Conservation (phyloP, 35 echinoderm and acorn worm genomes). For the Heliocidaris erythrogramma region DNA sequence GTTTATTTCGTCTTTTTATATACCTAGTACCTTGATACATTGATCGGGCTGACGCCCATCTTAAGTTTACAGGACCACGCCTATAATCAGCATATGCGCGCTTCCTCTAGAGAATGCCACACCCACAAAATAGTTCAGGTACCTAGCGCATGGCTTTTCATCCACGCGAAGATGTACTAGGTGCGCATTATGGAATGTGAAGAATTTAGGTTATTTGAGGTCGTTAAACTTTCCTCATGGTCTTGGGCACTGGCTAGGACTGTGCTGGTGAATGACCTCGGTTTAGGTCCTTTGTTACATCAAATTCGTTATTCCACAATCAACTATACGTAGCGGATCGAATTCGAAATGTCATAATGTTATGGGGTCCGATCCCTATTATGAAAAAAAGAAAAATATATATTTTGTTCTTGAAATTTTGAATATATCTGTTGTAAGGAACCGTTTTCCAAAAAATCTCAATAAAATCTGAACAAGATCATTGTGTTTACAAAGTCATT, state of each 20-base stretch:
- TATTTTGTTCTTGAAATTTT: no score
- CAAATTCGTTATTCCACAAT: no score
- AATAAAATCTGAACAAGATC: no score
- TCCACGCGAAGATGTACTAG: neutral
- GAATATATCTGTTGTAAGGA: no score
- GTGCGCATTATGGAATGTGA: neutral
- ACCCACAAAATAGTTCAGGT: neutral
- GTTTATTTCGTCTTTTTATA: no score
- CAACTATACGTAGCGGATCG: no score
- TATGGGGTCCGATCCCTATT: no score
- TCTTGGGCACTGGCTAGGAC: neutral
- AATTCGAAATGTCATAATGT: no score
- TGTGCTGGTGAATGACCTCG: neutral
- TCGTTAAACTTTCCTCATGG: neutral
- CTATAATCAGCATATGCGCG: neutral
- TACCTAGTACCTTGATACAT: no score
- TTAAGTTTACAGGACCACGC: neutral
- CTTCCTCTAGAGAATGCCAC: neutral
- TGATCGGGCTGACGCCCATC: neutral
- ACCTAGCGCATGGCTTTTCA: neutral
- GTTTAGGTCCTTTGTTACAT: neutral
- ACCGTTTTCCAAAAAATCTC: no score
- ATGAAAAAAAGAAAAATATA: no score
- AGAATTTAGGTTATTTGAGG: neutral
- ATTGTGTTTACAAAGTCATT: no score